Percentiles rank a stretch among this genome's conserved stretches.
These are phyloP conservation scores for Atherinomorus stipes DNA, from an alignment of 2,113 vertebrate genomes.

Conservation along the genomic window DNA sequence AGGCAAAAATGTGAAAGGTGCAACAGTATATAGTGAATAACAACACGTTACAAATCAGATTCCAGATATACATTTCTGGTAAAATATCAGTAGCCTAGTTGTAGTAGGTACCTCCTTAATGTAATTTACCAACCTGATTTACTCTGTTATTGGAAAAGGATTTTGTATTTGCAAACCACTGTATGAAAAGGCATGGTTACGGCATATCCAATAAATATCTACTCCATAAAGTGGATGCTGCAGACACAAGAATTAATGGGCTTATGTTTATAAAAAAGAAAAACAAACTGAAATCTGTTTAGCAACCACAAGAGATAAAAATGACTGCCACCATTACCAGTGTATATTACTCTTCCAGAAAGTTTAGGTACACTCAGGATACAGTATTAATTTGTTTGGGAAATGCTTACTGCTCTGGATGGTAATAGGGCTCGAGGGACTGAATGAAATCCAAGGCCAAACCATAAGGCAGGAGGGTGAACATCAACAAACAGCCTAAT, in stretches of 20 bases:
- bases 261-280: constrained; percentile 48
- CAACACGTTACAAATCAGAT: neutral
- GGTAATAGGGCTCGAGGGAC: constrained; percentile 64
- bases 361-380: constrained; percentile 72
- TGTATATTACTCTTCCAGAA: constrained; percentile 77
- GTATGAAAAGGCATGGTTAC: constrained; percentile 44
- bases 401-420: constrained; percentile 73
- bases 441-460: constrained; percentile 67
- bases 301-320: constrained; percentile 54
- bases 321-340: constrained; percentile 62
- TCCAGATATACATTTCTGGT: neutral
- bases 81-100: neutral
- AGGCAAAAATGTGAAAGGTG: neutral
- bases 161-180: constrained; percentile 60
- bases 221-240: constrained; percentile 68
- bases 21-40: neutral
- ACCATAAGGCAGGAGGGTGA: constrained; percentile 61
- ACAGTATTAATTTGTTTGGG: constrained; percentile 75
- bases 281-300: constrained; percentile 54
- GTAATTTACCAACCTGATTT: constrained; percentile 67
- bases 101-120: constrained; percentile 32
- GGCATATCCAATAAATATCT: constrained; percentile 50
- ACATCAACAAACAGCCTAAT: constrained; percentile 69
- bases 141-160: constrained; percentile 65
- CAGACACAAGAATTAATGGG: constrained; percentile 41